These are phyloP conservation scores for Sternotherus odoratus DNA, from an alignment of 2,797 vertebrate species.

Conservation along the genomic window DNA sequence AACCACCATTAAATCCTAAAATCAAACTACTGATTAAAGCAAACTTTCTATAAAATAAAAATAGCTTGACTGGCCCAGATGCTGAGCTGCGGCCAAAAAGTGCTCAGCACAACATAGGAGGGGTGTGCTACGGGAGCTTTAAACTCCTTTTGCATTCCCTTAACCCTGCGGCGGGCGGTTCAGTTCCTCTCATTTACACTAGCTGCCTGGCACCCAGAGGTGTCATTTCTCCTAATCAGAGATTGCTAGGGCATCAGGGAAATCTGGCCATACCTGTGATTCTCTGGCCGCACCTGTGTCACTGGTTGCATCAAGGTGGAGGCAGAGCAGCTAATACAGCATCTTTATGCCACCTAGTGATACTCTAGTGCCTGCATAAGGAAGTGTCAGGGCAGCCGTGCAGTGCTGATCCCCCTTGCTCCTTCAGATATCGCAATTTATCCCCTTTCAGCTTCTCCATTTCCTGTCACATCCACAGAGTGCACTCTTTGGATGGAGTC, in stretches of 20 bases:
- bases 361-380: neutral
- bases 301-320: neutral
- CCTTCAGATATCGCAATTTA: neutral
- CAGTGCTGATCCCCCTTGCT: neutral
- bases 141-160: neutral
- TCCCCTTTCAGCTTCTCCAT: neutral
- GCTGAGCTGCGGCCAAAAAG: neutral
- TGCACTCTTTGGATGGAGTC: neutral
- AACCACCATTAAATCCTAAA: conserved; percentile 32
- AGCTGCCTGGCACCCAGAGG: neutral
- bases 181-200: neutral
- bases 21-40: conserved; percentile 1
- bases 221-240: neutral
- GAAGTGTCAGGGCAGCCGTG: neutral
- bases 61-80: neutral
- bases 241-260: neutral
- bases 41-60: conserved; percentile 15
- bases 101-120: neutral
- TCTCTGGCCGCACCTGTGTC: neutral
- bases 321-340: neutral
- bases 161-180: neutral
- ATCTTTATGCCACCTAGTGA: neutral
- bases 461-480: neutral
- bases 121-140: neutral
- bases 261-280: neutral